These are phyloP conservation scores for Silurus glanis DNA, from an alignment of 2,113 vertebrate genomes.

Conservation along the genomic window DNA sequence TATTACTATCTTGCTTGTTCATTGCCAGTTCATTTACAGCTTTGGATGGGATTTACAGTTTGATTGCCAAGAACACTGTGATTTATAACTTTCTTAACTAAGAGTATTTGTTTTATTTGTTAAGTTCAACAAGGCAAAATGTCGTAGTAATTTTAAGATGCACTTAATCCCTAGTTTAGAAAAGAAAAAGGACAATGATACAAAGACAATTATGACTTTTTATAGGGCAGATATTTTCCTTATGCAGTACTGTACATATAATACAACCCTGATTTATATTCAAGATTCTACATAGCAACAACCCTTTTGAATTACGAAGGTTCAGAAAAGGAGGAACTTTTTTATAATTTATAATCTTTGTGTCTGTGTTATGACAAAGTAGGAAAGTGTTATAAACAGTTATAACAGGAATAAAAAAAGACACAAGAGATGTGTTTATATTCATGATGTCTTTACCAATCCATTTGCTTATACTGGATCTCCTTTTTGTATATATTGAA, in stretches of 20 bases:
- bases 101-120: not conserved
- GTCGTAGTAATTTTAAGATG: conserved; percentile 8
- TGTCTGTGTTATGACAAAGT: not conserved
- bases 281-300: not conserved
- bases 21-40: conserved; percentile 11
- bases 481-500: not conserved
- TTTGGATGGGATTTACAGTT: conserved; percentile 6
- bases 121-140: not conserved
- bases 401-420: not conserved
- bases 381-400: not conserved
- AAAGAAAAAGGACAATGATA: not conserved
- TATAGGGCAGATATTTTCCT: not conserved
- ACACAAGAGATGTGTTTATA: not conserved
- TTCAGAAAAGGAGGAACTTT: not conserved
- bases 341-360: not conserved
- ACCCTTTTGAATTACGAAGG: not conserved
- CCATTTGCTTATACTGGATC: not conserved
- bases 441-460: not conserved
- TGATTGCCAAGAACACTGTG: not conserved
- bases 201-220: not conserved
- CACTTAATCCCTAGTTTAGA: not conserved
- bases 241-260: not conserved
- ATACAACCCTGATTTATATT: not conserved
- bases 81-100: conserved; percentile 13
- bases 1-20: not conserved